These are phyloP conservation scores for Xylota segnis DNA, from an alignment of 2,888 invertebrate species.

Conservation along the genomic window DNA sequence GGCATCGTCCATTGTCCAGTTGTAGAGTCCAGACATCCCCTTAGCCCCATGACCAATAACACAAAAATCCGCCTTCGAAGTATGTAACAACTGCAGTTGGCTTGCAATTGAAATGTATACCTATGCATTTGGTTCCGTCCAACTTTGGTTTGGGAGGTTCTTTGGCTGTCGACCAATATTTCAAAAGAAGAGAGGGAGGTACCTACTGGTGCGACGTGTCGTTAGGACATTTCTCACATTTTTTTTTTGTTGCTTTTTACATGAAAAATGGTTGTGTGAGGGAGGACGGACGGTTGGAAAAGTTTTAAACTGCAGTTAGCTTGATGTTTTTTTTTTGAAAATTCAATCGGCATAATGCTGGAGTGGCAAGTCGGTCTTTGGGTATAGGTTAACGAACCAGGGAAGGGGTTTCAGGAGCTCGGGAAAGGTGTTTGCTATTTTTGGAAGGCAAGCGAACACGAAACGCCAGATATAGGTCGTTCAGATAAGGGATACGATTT, in stretches of 20 bases:
- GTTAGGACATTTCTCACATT: slow-evolving; percentile 24
- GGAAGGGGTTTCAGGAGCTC: background rate
- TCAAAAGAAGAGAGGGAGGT: slow-evolving; percentile 14
- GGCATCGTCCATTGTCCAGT: slow-evolving; percentile 49
- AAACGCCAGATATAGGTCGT: slow-evolving; percentile 61
- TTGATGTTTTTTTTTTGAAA: slow-evolving; percentile 8
- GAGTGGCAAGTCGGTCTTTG: slow-evolving; percentile 26
- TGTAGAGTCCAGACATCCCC: slow-evolving; percentile 24
- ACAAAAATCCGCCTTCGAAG: slow-evolving; percentile 31
- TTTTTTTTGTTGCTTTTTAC: slow-evolving; percentile 12
- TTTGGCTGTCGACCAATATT: slow-evolving; percentile 41
- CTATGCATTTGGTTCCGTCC: background rate
- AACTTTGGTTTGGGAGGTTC: background rate
- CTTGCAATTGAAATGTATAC: slow-evolving; percentile 38
- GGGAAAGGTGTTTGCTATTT: slow-evolving; percentile 45
- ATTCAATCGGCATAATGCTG: slow-evolving; percentile 41
- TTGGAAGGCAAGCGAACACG: slow-evolving; percentile 45
- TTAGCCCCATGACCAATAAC: slow-evolving; percentile 38
- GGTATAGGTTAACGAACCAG: slow-evolving; percentile 65
- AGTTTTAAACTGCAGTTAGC: slow-evolving; percentile 55
- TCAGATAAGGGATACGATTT: slow-evolving; percentile 53
- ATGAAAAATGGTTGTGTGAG: slow-evolving; percentile 21
- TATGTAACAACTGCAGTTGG: slow-evolving; percentile 60
- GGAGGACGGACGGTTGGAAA: background rate
- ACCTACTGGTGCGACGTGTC: slow-evolving; percentile 26